Percentiles rank a stretch among this genome's conserved stretches.
phyloP scores from a whole-genome alignment of 2,888 invertebrate species.

The Pristionchus fissidentatus region DNA sequence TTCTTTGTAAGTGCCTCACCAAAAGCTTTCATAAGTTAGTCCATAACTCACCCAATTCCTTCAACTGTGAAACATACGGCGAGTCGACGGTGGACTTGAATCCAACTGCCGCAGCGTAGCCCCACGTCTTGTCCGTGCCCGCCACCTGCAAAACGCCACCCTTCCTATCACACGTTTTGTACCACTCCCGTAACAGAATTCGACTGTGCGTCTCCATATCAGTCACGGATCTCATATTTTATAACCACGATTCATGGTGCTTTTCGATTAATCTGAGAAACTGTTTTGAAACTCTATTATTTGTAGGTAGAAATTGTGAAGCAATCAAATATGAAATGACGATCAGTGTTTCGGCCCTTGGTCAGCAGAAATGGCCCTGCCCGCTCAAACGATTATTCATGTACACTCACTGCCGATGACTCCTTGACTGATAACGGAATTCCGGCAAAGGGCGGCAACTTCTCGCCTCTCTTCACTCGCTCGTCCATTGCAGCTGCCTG shows the following conservation, averaged over 20 bases:
- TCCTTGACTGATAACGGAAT: slow-evolving; percentile 72
- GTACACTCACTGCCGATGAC: slow-evolving; percentile 57
- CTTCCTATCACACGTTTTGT: background rate
- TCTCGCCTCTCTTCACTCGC: slow-evolving; percentile 17
- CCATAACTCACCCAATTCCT: slow-evolving; percentile 59
- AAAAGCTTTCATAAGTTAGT: background rate
- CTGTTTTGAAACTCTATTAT: no score
- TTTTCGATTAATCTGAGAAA: no score
- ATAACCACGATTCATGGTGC: no score
- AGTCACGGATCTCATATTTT: no score
- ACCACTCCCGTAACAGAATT: slow-evolving; percentile 45
- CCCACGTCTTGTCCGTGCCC: slow-evolving; percentile 69
- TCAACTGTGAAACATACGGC: slow-evolving; percentile 62
- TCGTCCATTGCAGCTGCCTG: slow-evolving; percentile 65
- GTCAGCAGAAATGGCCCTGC: no score
- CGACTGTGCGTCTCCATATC: no score
- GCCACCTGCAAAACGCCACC: background rate
- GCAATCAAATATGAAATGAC: no score
- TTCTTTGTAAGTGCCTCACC: no score
- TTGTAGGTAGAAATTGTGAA: no score
- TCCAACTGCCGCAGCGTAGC: slow-evolving; percentile 73
- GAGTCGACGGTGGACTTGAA: slow-evolving; percentile 58
- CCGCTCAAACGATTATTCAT: no score
- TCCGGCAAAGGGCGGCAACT: slow-evolving; percentile 69
- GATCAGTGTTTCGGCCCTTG: no score